phyloP scores from a whole-genome alignment of 2,888 invertebrate species.

The Spodoptera exigua region DNA sequence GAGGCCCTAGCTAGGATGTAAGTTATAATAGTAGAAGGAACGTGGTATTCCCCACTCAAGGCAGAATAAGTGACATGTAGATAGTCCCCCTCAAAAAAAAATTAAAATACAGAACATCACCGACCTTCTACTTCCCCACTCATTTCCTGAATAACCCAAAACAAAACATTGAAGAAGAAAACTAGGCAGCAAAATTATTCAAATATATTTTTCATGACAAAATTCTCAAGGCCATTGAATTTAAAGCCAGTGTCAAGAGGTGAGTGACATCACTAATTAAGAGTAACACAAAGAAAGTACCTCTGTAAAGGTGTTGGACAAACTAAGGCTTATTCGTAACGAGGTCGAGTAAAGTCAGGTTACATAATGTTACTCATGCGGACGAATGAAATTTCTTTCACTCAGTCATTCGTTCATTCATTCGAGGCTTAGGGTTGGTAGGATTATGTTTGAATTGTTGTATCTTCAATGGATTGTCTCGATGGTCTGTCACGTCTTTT shows the following conservation, averaged over 20 bases:
- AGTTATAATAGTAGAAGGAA: too few relatives aligned
- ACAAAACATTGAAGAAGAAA: too few relatives aligned
- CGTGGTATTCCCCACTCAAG: too few relatives aligned
- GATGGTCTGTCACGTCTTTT: too few relatives aligned
- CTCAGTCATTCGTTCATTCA: constrained; percentile 60
- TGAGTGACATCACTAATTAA: constrained; percentile 50
- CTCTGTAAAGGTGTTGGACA: constrained; percentile 43
- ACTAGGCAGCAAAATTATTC: too few relatives aligned
- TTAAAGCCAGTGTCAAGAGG: constrained; percentile 17
- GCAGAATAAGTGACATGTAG: too few relatives aligned
- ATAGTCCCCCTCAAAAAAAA: too few relatives aligned
- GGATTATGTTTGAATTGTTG: neutral
- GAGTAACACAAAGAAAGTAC: constrained; percentile 39
- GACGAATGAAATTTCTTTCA: constrained; percentile 60
- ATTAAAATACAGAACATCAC: too few relatives aligned
- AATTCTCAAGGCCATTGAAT: constrained; percentile 3
- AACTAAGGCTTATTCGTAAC: constrained; percentile 49
- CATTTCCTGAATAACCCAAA: neutral
- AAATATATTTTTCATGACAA: neutral
- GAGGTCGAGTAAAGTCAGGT: constrained; percentile 50
- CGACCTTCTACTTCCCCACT: neutral
- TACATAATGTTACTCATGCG: constrained; percentile 59
- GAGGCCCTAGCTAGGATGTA: too few relatives aligned
- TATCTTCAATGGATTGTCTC: neutral
- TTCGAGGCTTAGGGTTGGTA: constrained; percentile 41